phyloP scores from a whole-genome alignment of 2,113 vertebrate species.

The Meles meles region DNA sequence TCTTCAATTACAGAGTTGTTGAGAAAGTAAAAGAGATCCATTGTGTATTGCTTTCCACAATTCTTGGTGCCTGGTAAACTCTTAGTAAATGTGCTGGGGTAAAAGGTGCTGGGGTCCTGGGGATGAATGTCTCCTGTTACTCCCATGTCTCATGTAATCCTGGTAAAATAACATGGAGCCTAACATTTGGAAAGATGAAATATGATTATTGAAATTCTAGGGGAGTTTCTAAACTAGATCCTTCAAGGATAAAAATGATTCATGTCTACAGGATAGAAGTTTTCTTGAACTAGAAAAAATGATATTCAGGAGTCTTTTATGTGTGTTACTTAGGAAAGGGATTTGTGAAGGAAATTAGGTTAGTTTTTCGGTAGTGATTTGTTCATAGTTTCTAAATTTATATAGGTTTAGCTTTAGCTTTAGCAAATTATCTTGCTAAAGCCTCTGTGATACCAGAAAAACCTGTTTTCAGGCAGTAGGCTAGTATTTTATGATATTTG shows the following conservation, averaged over 20 bases:
- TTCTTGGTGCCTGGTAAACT: not conserved
- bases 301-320: not conserved
- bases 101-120: not conserved
- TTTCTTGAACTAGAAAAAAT: slow-evolving; percentile 9
- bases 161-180: not conserved
- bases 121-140: not conserved
- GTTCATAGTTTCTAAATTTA: slow-evolving; percentile 1
- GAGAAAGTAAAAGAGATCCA: not conserved
- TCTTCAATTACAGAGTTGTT: not conserved
- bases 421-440: not conserved
- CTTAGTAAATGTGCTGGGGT: not conserved
- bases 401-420: too few species aligned
- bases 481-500: not conserved
- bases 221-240: not conserved
- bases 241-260: not conserved
- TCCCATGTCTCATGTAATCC: not conserved
- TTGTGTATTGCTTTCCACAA: not conserved
- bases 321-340: not conserved
- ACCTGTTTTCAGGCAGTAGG: not conserved
- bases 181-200: slow-evolving; percentile 9
- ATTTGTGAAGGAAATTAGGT: not conserved
- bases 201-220: not conserved
- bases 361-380: not conserved
- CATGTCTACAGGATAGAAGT: not conserved
- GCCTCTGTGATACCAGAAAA: not conserved